Conservation (phyloP, 35 echinoderm and acorn worm genomes). For the Lytechinus variegatus region DNA sequence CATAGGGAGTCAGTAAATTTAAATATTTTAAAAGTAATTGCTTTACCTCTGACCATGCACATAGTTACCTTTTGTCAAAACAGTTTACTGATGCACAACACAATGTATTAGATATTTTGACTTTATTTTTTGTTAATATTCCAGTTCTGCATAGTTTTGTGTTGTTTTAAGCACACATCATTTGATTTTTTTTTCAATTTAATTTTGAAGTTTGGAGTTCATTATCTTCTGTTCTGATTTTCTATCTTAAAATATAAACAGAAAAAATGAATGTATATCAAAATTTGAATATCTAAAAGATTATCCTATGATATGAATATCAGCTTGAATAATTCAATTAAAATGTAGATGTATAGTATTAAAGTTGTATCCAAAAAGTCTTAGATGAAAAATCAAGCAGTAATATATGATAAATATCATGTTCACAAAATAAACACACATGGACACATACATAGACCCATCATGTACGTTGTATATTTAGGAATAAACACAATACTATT, state of each 20-base stretch:
- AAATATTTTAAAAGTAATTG: background rate
- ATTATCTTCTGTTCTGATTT: background rate
- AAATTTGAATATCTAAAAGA: no score
- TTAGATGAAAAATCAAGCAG: no score
- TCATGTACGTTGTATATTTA: no score
- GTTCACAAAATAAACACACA: background rate
- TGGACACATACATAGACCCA: background rate
- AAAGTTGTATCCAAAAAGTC: background rate
- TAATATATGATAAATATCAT: background rate
- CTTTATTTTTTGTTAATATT: background rate
- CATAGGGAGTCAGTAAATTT: background rate
- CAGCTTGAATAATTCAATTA: no score
- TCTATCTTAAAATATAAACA: background rate
- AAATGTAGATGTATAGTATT: no score
- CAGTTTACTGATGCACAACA: background rate
- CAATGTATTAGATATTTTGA: background rate
- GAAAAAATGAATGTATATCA: no score
- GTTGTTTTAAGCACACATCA: background rate
- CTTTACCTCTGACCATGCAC: background rate
- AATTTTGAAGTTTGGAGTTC: background rate
- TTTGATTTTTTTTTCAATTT: background rate
- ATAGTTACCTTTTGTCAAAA: background rate
- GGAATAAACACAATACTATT: no score
- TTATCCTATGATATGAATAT: background rate
- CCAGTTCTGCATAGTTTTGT: background rate